Base-by-base conservation (phyloP, 1,140 invertebrate genomes). In the Metaphire vulgaris region DNA sequence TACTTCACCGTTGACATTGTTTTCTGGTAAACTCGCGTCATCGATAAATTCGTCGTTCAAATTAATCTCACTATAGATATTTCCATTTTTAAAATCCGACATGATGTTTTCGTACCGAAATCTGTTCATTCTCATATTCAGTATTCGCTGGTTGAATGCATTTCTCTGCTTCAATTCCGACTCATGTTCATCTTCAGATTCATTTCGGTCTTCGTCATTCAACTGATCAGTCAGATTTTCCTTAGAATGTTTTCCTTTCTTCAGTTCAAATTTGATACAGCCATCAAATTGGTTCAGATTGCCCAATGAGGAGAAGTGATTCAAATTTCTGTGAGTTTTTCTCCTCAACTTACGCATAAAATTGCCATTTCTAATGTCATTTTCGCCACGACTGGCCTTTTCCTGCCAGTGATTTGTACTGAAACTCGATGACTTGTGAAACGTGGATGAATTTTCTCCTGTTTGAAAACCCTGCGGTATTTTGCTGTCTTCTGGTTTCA, bases 51-150 rank as follows among this genome's bases (percentile, higher is more conserved):
- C 21, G 21, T 56, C 41, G 21, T 56, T 56, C 41, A 56, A 56
- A 21, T 56, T 56, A 12, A 12, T 21, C 6, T 6, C 21, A 56
- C 41, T 56, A 21, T 21, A 56, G 21, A 56, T 6, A 26, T 64
- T 31, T 41, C 41, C 72, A 14, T 73, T 73, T 41, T 29, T 34
- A 28, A 73, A 34, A 26, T 73, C 72, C 33, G 32, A 31, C 72
- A 73, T 73, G 32, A 73, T 73, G 29, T 64, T 16, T 15, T 73
- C 32, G 31, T 73, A 73, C n/a, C 28, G 16, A 16, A 41, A 32
- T 73, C 56, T 73, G 31, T 28, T 73, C 72, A 73, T 73, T 30
- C 31, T 73, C 72, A 73, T 73, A 56, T 64, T 64, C 1, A 73
- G 41, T n/a, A 73, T 28, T 26, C 41, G 72, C 33, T 73, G 26